These are phyloP conservation scores for Drosophila lutescens DNA, from an alignment of 2,888 invertebrate species.

Conservation along the genomic window DNA sequence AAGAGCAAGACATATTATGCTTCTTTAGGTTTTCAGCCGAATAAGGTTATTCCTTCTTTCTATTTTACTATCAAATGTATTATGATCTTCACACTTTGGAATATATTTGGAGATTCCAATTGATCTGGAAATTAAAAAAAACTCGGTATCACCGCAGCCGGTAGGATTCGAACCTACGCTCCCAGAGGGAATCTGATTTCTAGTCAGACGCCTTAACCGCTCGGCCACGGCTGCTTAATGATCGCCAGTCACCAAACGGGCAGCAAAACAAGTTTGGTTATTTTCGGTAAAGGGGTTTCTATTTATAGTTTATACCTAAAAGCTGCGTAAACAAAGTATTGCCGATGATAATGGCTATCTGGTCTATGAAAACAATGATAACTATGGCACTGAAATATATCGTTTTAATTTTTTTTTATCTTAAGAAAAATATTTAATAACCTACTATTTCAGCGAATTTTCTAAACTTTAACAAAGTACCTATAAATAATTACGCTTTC, in stretches of 20 bases:
- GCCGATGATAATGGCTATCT: not conserved
- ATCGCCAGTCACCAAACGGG: not conserved
- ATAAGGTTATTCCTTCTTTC: no score
- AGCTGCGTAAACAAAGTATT: conserved; percentile 18
- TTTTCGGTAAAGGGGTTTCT: not conserved
- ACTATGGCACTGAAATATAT: no score
- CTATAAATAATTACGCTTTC: no score
- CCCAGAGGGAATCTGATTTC: conserved; percentile 89
- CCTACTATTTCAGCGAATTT: no score
- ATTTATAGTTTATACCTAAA: conserved; percentile 3
- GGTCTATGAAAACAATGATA: no score
- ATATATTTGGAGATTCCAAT: no score
- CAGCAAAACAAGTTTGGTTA: not conserved
- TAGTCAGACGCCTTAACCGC: conserved; percentile 72
- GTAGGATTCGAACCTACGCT: conserved; percentile 95
- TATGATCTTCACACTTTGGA: no score
- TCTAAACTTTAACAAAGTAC: no score
- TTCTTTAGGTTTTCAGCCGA: no score
- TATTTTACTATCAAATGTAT: no score
- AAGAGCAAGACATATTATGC: no score
- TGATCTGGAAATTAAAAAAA: not conserved
- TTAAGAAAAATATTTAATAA: no score
- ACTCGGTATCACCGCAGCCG: conserved; percentile 86
- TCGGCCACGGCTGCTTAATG: conserved; percentile 62
- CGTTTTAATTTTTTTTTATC: not conserved